phyloP scores from a whole-genome alignment of 2,888 invertebrate genomes.

The Cremastinae sp. region DNA sequence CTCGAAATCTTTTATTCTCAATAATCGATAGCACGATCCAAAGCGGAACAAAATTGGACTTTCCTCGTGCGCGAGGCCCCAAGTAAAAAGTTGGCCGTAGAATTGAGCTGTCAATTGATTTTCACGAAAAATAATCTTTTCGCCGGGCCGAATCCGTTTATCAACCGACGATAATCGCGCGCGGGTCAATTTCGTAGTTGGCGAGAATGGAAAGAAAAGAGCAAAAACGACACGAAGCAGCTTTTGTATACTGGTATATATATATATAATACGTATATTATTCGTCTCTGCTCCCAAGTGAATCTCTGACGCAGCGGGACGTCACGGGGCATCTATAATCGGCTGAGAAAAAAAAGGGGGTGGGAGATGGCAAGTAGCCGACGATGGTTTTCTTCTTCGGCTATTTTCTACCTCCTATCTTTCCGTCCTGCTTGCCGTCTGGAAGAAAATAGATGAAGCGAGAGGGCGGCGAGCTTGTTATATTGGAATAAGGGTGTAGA shows the following conservation, averaged over 20 bases:
- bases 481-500: conserved; percentile 20
- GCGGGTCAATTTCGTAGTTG: conserved; percentile 62
- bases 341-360: conserved; percentile 25
- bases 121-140: too few species aligned
- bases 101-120: too few species aligned
- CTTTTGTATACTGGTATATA: too few species aligned
- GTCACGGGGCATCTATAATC: conserved; percentile 56
- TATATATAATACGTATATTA: conserved; percentile 37
- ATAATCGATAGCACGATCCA: too few species aligned
- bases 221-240: not conserved
- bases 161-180: conserved; percentile 67
- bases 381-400: conserved; percentile 32
- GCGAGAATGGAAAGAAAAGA: not conserved
- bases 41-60: too few species aligned
- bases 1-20: too few species aligned
- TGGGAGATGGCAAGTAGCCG: conserved; percentile 46
- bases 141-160: not conserved
- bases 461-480: conserved; percentile 51
- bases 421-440: too few species aligned
- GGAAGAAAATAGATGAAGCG: conserved; percentile 52
- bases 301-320: conserved; percentile 74
- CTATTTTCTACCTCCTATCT: too few species aligned
- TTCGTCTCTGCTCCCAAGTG: conserved; percentile 67
- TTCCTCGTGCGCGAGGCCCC: too few species aligned
- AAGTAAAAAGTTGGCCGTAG: too few species aligned